Evolutionary conservation across 2,797 vertebrate genomes (phyloP).

Genomic region (Pangasius mekongensis): DNA sequence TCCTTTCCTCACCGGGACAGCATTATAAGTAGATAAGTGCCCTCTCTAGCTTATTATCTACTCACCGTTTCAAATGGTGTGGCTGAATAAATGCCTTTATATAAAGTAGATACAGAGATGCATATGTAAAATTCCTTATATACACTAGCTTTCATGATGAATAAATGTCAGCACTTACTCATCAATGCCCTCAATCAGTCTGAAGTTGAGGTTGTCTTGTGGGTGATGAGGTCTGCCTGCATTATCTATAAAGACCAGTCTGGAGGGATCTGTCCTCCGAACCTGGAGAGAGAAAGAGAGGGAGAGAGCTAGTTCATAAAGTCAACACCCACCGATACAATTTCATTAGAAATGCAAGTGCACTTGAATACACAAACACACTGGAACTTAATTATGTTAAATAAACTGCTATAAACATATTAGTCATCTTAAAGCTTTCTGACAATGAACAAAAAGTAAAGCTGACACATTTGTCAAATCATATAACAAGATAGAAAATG

Average conservation of each 20-base stretch:
- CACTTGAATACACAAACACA: background rate
- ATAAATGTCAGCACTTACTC: constrained; percentile 76
- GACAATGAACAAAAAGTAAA: background rate
- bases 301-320: background rate
- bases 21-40: background rate
- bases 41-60: background rate
- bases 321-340: background rate
- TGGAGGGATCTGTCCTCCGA: constrained; percentile 77
- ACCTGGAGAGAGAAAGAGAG: constrained; percentile 64
- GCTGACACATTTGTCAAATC: background rate
- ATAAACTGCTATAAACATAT: background rate
- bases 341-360: background rate
- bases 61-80: background rate
- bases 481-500: background rate
- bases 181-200: constrained; percentile 86
- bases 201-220: constrained; percentile 87
- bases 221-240: constrained; percentile 82
- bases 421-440: background rate
- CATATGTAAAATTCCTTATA: too few relatives aligned
- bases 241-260: constrained; percentile 91
- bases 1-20: background rate
- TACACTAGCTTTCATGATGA: constrained; percentile 21
- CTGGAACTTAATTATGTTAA: background rate
- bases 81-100: background rate
- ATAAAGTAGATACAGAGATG: background rate